Conservation (phyloP, 2,797 vertebrate genomes). For the Paguma larvata region DNA sequence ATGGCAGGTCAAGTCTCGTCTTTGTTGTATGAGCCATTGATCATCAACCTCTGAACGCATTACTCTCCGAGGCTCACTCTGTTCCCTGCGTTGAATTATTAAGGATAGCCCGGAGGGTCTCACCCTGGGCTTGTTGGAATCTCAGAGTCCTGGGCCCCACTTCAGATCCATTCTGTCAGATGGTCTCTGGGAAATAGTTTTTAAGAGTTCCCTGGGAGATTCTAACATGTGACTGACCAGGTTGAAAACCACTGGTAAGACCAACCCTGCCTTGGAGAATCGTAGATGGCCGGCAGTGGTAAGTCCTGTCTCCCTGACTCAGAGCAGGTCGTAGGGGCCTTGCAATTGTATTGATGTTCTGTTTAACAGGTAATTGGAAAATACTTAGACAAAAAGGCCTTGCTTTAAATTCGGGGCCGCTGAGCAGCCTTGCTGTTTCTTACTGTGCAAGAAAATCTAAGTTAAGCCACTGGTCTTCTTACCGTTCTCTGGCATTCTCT, state of each 20-base stretch:
- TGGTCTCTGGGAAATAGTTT: background rate
- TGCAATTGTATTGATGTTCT: background rate
- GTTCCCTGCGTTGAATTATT: background rate
- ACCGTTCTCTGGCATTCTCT: constrained; percentile 60
- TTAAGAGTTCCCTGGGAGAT: background rate
- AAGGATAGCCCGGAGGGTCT: background rate
- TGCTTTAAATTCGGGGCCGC: background rate
- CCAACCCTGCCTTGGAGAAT: background rate
- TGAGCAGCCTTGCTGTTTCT: background rate
- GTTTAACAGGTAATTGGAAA: background rate
- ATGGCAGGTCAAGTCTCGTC: background rate
- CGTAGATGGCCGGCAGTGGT: background rate
- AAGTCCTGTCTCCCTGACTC: background rate
- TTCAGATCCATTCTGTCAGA: background rate
- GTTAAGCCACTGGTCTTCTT: background rate
- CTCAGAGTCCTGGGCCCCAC: background rate
- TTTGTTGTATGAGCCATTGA: background rate
- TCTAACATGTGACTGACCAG: background rate
- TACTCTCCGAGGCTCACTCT: background rate
- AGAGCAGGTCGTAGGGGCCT: background rate
- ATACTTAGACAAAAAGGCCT: background rate
- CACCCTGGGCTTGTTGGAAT: background rate
- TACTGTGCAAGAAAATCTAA: constrained; percentile 32
- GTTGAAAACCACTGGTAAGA: background rate
- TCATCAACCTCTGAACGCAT: background rate